phyloP scores from a whole-genome alignment of 2,113 vertebrate genomes.

The Notarius lentiginosus region DNA sequence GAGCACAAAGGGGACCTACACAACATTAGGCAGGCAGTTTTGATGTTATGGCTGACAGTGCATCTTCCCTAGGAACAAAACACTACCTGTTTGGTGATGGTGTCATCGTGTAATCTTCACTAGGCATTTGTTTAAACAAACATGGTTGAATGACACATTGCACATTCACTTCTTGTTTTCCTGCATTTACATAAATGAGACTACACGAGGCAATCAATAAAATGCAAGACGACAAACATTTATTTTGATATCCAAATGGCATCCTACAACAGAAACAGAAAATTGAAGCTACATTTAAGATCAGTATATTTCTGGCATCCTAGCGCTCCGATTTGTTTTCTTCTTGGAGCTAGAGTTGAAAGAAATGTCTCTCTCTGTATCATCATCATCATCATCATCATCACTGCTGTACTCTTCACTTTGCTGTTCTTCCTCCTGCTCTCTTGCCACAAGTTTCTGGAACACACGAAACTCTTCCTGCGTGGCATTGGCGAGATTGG shows the following conservation, averaged over 20 bases:
- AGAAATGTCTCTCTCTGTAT: constrained; percentile 36
- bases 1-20: too few relatives aligned
- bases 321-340: constrained; percentile 51
- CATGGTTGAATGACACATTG: neutral
- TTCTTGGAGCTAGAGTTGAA: constrained; percentile 62
- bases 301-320: neutral
- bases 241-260: neutral
- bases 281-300: neutral
- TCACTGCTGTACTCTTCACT: constrained; percentile 42
- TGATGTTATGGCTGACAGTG: too few relatives aligned
- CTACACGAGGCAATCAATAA: neutral
- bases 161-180: neutral
- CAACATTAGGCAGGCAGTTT: too few relatives aligned
- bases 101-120: neutral
- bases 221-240: neutral
- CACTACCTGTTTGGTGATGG: too few relatives aligned
- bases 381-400: neutral
- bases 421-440: constrained; percentile 68
- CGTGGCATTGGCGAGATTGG: constrained; percentile 71
- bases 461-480: constrained; percentile 84
- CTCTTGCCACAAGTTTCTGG: constrained; percentile 79
- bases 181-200: neutral
- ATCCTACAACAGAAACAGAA: neutral
- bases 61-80: too few relatives aligned
- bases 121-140: neutral